Evolutionary conservation across 1,140 invertebrate genomes (phyloP), one percentile per base, ranked within the genome.

Genomic region (Araneus ventricosus): DNA sequence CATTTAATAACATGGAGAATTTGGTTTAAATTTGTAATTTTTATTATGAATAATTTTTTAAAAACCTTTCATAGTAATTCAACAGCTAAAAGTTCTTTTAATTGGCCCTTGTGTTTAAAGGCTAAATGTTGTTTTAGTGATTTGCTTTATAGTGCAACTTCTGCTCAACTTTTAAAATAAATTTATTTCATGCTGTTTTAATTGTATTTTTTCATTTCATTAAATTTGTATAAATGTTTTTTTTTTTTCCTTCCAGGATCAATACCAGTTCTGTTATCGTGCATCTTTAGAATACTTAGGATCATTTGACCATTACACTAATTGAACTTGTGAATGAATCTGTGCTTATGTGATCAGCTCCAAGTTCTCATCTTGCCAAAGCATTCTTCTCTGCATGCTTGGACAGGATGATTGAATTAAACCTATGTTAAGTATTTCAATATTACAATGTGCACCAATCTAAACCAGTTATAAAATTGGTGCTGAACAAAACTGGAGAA

Each of bases 231-330:
- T 61, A n/a, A 61, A 10, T 20, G 20, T 5, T 4, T 39, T 79
- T 85, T 17, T 5, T 4, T 39, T 79, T 85, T 17, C 37, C 22
- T 93, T 87, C 24, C 27, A 93, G 97, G 99, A 99, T 96, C 99
- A 99, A 96, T 99, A 99, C 96, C 98, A 99, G 95, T 99, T 99
- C 96, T 99, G 99, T 96, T 99, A 99, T 96, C 97, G 98, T 94
- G 99, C 99, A 86, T 99, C 99, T 95, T 96, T 99, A 95, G 99
- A 99, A 96, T 99, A 99, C 90, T 88, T 94, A 82, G 94, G 94
- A 67, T 94, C 94, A 67, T 94, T 94, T 93, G 94, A 94, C 67
- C 88, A 94, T 70, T 94, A 94, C 92, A 88, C 94, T 61, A 94
- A 94, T 57, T 94, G 91, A 93, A 67, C 59, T 80, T n/a, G 37